Base-by-base conservation (phyloP, 1,140 invertebrate species). In the Manduca sexta region DNA sequence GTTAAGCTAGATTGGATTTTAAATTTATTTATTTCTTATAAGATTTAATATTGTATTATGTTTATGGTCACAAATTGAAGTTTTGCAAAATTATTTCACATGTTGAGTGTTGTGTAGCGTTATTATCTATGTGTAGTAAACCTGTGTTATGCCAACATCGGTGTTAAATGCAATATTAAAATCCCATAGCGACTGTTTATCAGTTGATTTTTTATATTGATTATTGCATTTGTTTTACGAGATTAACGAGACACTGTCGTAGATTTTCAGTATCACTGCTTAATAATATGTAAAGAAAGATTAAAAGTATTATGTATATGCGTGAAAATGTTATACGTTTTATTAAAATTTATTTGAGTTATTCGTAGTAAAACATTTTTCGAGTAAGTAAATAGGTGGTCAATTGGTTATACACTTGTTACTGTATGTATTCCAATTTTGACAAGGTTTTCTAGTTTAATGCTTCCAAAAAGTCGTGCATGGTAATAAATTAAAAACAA, bases 1-100 rank as follows among this genome's bases (percentile, higher is more conserved):
- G 54, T 70, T 81, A 82, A 77, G 76, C 77, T 80, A 81, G 72
- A 69, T 66, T 71, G 45, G 56, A 74, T 74, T 81, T 64, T 56
- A 54, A 55, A 50, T 50, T 45, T 79, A 73, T 81, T 81, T 72
- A 79, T 79, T 80, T 68, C 53, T 49, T 50, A 44, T 53, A 29
- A 42, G 37, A 49, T 63, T 55, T 44, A 40, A 34, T 42, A 44
- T 37, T 48, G 54, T 76, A 56, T 71, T 65, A 49, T 40, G 58
- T 70, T 45, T 60, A 47, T 39, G 58, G 69, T 77, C 73, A 75
- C 69, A 78, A n/a, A 68, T 61, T 63, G 54, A 37, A 37, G 50
- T 48, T 33, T 48, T 30, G n/a, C 48, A 48, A 43, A 40, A 13
- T 41, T 49, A 43, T 51, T 51, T 38, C 45, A 45, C 43, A 18